Evolutionary conservation across 2,113 vertebrate genomes (phyloP), one percentile per base, ranked within the genome.

Genomic region (Anhinga rufa): DNA sequence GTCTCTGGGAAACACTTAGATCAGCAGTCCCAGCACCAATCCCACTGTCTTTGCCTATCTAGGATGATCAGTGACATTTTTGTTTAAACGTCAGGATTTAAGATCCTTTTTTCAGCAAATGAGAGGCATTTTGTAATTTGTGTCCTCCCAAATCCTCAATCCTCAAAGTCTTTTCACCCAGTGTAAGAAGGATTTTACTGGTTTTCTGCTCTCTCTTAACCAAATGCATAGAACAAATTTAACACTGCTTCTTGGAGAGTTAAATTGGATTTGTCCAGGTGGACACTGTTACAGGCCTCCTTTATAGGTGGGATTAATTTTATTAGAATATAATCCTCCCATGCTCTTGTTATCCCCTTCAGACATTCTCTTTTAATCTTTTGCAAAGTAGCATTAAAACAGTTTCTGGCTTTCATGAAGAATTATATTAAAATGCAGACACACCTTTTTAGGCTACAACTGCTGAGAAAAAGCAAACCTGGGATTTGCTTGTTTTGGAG

Each of bases 271-370:
- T 94, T 97, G 48, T 88, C 77, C 72, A 93, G 81, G 82, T 88
- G 96, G 92, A 90, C 89, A 91, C 70, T 58, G 38, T 70, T 88
- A 86, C 32, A 82, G 71, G n/a, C 58, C 14, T 92, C 32, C 61
- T 97, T 96, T 91, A 84, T 42, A 91, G 92, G 91, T 82, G 58
- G 46, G 88, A 96, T 97, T 96, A 93, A 85, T 89, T 97, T 96
- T 93, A 91, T 91, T 96, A 92, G 91, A 96, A 93, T 85, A 77
- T 92, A 97, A 95, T 96, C 75, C 78, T 93, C 18, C 89, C 48
- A 72, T 93, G 54, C 81, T 91, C 64, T 82, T 34, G 77, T 93
- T 91, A 94, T 95, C 74, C 95, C 78, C 84, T 92, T 96, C 81
- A 95, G 86, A 94, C 58, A 74, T 85, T 95, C 78, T 94, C 81